Percentiles rank a stretch among this genome's conserved stretches.
Conservation (phyloP, 2,113 vertebrate species). For the Microcebus murinus region DNA sequence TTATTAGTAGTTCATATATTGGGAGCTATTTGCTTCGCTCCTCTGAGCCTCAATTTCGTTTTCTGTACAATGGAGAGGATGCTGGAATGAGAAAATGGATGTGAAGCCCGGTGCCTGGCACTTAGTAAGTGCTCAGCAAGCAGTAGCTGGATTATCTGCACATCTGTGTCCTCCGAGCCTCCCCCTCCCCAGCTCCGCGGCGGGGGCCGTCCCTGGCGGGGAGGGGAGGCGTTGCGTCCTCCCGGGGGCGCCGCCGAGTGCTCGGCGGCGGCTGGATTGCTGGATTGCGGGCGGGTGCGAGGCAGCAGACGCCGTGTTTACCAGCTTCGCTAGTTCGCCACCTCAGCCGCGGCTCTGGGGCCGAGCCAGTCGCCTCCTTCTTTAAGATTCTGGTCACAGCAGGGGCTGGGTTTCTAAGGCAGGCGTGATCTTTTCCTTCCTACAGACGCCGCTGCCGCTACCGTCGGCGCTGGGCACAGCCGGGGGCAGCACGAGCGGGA, state of each 20-base stretch:
- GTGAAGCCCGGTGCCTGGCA: not conserved
- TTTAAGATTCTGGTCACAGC: slow-evolving; percentile 81
- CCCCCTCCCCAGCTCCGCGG: not conserved
- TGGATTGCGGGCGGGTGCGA: not conserved
- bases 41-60: slow-evolving; percentile 30
- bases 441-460: slow-evolving; percentile 48
- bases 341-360: slow-evolving; percentile 46
- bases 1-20: not conserved
- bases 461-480: slow-evolving; percentile 47
- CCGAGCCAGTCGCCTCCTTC: slow-evolving; percentile 72
- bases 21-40: not conserved
- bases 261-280: not conserved
- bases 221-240: not conserved
- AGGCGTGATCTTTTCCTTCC: slow-evolving; percentile 73
- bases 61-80: slow-evolving; percentile 39
- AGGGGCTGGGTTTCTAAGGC: slow-evolving; percentile 73
- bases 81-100: slow-evolving; percentile 16
- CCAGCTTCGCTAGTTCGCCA: slow-evolving; percentile 44
- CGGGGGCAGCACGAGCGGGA: slow-evolving; percentile 10
- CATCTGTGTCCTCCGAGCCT: not conserved
- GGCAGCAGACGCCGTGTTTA: slow-evolving; percentile 47
- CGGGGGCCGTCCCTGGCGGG: not conserved
- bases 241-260: not conserved
- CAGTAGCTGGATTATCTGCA: not conserved
- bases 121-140: not conserved